phyloP scores from a whole-genome alignment of 2,113 vertebrate genomes.

The Leptobrachium leishanense region DNA sequence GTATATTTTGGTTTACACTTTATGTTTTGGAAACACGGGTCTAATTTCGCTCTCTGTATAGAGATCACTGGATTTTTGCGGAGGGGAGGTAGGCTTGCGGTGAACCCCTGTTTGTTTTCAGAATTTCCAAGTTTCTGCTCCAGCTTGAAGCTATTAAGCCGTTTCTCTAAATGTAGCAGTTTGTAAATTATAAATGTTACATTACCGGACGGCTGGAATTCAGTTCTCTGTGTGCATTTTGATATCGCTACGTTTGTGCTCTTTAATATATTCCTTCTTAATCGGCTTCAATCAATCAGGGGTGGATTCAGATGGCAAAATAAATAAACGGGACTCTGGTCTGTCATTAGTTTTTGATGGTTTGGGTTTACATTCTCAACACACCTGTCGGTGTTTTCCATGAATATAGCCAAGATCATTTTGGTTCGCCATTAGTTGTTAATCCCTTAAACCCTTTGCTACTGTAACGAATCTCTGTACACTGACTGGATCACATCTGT shows the following conservation, averaged over 20 bases:
- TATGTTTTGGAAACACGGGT: conserved; percentile 37
- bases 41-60: conserved; percentile 16
- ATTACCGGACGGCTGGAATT: conserved; percentile 20
- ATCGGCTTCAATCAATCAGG: background rate
- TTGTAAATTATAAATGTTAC: conserved; percentile 19
- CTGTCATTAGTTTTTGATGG: too few relatives aligned
- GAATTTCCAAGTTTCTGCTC: background rate
- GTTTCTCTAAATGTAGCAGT: conserved; percentile 29
- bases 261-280: conserved; percentile 23
- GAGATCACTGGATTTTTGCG: conserved; percentile 1
- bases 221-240: background rate
- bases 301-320: background rate
- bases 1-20: conserved; percentile 16
- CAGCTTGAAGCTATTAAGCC: conserved; percentile 21
- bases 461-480: too few relatives aligned
- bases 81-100: background rate
- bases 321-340: too few relatives aligned
- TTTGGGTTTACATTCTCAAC: too few relatives aligned
- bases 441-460: too few relatives aligned
- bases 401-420: conserved; percentile 9
- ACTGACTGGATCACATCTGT: too few relatives aligned
- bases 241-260: background rate
- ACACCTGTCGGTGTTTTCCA: too few relatives aligned
- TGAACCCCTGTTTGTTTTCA: conserved; percentile 27
- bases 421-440: background rate